A percentile compares a stretch with the other conserved stretches of the same genome.
Evolutionary conservation across 30 jellyfish, hydroid and myxozoan species (phyloP).

Genomic region (Catostylus mosaicus): DNA sequence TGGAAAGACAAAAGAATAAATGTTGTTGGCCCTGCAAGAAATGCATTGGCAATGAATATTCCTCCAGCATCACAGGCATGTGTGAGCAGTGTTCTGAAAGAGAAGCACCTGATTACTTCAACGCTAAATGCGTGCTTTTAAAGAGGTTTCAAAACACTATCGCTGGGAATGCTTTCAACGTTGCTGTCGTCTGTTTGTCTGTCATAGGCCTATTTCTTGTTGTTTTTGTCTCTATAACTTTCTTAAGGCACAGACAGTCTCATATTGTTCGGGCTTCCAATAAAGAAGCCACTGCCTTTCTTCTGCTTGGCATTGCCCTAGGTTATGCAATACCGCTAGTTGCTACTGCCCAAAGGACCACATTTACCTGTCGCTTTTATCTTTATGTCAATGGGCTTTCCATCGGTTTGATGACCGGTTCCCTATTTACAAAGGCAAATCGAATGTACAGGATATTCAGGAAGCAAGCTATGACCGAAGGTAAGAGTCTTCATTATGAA

Average conservation of each 20-base stretch:
- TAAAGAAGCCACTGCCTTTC: constrained; percentile 53
- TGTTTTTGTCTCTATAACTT: constrained; percentile 3
- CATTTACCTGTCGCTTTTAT: constrained; percentile 33
- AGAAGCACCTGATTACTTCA: constrained; percentile 32
- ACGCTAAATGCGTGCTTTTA: constrained; percentile 41
- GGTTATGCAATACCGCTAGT: constrained; percentile 58
- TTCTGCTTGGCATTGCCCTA: constrained; percentile 49
- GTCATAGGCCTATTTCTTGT: constrained; percentile 52
- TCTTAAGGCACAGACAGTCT: constrained; percentile 62
- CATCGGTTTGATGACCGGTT: constrained; percentile 61
- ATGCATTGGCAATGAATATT: constrained; percentile 74
- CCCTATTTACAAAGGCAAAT: constrained; percentile 63
- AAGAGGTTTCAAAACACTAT: not conserved
- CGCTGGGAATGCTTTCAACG: not conserved
- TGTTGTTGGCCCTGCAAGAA: constrained; percentile 76
- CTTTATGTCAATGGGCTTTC: constrained; percentile 58
- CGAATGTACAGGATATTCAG: constrained; percentile 78
- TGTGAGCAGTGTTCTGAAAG: constrained; percentile 63
- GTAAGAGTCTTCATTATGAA: constrained; percentile 54
- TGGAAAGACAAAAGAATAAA: not conserved
- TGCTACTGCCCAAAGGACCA: constrained; percentile 23
- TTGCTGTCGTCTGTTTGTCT: constrained; percentile 17
- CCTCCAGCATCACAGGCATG: constrained; percentile 10
- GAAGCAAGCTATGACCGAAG: constrained; percentile 64
- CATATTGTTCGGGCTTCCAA: constrained; percentile 83